phyloP scores from a whole-genome alignment of 2,113 vertebrate genomes.

The Machaerirhynchus nigripectus region DNA sequence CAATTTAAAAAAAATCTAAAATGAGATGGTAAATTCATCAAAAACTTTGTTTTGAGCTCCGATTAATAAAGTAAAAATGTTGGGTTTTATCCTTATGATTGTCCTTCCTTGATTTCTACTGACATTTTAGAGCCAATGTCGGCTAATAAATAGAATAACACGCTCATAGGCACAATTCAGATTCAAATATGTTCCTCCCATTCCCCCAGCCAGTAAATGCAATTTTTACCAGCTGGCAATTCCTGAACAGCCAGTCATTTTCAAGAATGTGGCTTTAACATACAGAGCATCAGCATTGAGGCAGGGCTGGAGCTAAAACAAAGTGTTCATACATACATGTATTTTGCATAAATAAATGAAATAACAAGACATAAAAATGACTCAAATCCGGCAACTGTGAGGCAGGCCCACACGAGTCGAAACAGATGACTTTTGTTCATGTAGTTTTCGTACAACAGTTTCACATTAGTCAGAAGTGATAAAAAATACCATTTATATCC shows the following conservation, averaged over 20 bases:
- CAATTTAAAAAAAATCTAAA: slow-evolving; percentile 86
- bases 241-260: slow-evolving; percentile 79
- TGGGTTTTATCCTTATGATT: slow-evolving; percentile 81
- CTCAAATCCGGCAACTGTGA: slow-evolving; percentile 93
- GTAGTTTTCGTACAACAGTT: slow-evolving; percentile 93
- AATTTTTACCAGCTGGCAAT: slow-evolving; percentile 75
- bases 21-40: slow-evolving; percentile 88
- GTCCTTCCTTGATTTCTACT: slow-evolving; percentile 84
- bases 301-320: slow-evolving; percentile 91
- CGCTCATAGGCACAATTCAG: slow-evolving; percentile 82
- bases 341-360: slow-evolving; percentile 99
- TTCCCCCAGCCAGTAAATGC: slow-evolving; percentile 76
- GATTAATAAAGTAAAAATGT: slow-evolving; percentile 72
- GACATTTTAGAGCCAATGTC: slow-evolving; percentile 89
- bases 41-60: slow-evolving; percentile 88
- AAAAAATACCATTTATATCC: slow-evolving; percentile 99
- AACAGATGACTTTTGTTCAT: slow-evolving; percentile 93
- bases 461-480: slow-evolving; percentile 99
- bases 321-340: slow-evolving; percentile 93
- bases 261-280: slow-evolving; percentile 76
- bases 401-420: slow-evolving; percentile 90
- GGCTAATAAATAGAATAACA: slow-evolving; percentile 97
- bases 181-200: slow-evolving; percentile 83
- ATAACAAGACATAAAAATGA: slow-evolving; percentile 91
- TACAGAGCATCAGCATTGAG: slow-evolving; percentile 76